Evolutionary conservation across 2,888 invertebrate genomes (phyloP).

Genomic region (Orchesella flavescens): DNA sequence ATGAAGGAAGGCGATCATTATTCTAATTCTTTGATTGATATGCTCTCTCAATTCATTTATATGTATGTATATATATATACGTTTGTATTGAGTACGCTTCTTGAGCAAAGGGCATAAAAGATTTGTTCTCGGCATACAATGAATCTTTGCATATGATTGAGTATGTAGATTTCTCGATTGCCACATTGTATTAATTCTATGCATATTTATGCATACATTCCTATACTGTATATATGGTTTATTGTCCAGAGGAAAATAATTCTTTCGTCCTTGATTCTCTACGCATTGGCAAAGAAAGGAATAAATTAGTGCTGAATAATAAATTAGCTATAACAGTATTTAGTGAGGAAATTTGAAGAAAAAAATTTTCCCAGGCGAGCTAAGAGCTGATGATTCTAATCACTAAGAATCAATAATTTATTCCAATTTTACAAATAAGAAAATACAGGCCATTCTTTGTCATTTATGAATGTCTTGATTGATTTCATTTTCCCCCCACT

Average conservation of each 20-base stretch:
- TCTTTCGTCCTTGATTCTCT: neutral
- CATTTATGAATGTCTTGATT: neutral
- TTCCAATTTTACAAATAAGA: neutral
- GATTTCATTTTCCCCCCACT: neutral
- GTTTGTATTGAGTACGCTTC: conserved; percentile 2
- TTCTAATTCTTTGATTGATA: conserved; percentile 63
- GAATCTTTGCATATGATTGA: conserved; percentile 52
- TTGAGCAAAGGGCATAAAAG: neutral
- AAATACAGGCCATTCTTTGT: too few species aligned
- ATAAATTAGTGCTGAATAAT: conserved; percentile 10
- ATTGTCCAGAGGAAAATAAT: conserved; percentile 14
- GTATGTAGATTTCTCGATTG: conserved; percentile 54
- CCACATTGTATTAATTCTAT: conserved; percentile 27
- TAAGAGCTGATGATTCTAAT: neutral
- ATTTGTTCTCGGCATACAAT: conserved; percentile 4
- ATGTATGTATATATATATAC: neutral
- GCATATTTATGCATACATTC: conserved; percentile 8
- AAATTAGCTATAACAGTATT: neutral
- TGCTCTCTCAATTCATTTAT: conserved; percentile 35
- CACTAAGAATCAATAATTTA: neutral
- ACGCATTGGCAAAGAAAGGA: neutral
- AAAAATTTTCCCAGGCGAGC: conserved; percentile 37
- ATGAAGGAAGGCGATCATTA: conserved; percentile 50
- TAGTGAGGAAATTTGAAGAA: neutral
- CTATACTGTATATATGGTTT: neutral